Evolutionary conservation across 2,113 vertebrate species (phyloP).

Genomic region (Calonectris borealis): DNA sequence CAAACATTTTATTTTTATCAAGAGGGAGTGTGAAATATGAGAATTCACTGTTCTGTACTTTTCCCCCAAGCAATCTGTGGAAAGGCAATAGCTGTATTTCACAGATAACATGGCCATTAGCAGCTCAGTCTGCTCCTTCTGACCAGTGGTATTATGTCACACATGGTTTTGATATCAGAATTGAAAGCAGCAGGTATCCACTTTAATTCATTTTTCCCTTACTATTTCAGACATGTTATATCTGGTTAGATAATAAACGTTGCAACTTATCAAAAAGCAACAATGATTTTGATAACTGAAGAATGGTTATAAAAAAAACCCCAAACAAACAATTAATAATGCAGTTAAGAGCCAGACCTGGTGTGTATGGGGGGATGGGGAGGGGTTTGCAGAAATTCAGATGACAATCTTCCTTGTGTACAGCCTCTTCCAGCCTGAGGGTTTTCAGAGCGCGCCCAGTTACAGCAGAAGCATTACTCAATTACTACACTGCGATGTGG

Average conservation of each 20-base stretch:
- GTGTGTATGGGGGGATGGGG: accelerated
- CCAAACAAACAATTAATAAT: neutral
- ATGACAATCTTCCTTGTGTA: neutral
- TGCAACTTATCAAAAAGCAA: neutral
- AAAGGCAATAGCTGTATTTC: conserved; percentile 20
- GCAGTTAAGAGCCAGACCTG: neutral
- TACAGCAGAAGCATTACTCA: neutral
- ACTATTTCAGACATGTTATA: neutral
- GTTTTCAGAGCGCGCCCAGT: neutral
- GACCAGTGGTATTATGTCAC: conserved; percentile 6
- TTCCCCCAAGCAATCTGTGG: neutral
- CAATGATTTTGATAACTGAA: neutral
- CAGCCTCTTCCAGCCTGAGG: neutral
- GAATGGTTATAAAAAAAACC: neutral
- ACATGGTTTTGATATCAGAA: neutral
- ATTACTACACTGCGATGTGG: neutral
- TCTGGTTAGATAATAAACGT: neutral
- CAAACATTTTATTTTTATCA: conserved; percentile 39
- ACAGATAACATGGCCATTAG: conserved; percentile 22
- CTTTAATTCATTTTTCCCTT: conserved; percentile 24
- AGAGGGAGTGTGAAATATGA: conserved; percentile 21
- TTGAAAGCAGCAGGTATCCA: conserved; percentile 12
- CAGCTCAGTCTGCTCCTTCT: conserved; percentile 13
- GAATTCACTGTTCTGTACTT: neutral
- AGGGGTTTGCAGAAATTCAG: neutral